Base-by-base conservation (phyloP, 1,140 invertebrate species). In the Trachymyrmex cornetzi region DNA sequence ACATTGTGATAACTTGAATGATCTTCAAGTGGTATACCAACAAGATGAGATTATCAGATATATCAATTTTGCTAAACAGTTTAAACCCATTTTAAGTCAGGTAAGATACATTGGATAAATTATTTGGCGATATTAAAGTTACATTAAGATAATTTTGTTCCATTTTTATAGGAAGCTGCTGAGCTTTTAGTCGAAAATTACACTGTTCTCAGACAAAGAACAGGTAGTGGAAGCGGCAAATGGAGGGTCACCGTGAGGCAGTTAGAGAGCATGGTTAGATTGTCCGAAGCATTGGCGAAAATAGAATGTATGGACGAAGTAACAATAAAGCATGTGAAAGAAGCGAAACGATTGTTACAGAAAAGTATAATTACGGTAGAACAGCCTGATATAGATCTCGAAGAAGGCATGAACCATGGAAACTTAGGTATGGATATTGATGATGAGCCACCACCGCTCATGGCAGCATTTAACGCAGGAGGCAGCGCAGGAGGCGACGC, bases 231-330 rank as follows among this genome's bases (percentile, higher is more conserved):
- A 30, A 96, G 97, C 2, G 96, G 96, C 6, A 97, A 97, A 77
- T 99, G 99, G 98, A 96, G 99, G 71, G 99, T 99, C 82, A 99
- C 99, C 0, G 99, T 99, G n/a, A 96, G 99, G n/a, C 99, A 99
- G 94, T 96, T 99, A 71, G 99, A 99, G 95, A 99, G 98, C 93
- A 97, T 99, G 96, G 97, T 99, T 91, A 97, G 99, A 48, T 96
- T 99, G 14, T 98, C 99, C 6, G 99, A 99, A 96, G 99, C 98
- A 14, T 98, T 99, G 96, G 99, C 99, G 53, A 97, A 99, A 94
- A 97, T 99, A 95, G 97, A 99, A 95, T 99, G 99, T 94, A 97
- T 97, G 84, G 98, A 99, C 88, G 97, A 98, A 93, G 99, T 99
- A 16, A 96, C 97, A 7, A 95, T 97, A 1, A 97, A 97, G 38